Percentiles rank a stretch among this genome's conserved stretches.
phyloP scores from a whole-genome alignment of 1,140 invertebrate species.

The Scylla paramamosain region DNA sequence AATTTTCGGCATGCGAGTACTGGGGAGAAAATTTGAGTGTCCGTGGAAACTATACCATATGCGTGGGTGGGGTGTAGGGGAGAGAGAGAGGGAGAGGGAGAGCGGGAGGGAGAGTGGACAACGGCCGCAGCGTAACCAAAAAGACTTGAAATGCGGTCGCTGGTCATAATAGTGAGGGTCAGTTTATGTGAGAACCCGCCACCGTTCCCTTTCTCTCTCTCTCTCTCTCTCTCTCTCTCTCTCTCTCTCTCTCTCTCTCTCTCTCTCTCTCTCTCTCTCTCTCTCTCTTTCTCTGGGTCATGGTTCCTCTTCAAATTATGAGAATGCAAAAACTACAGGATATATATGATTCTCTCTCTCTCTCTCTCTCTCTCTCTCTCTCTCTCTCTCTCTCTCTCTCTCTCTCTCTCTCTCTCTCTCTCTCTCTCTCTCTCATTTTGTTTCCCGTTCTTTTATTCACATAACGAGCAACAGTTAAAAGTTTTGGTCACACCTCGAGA shows the following conservation, averaged over 20 bases:
- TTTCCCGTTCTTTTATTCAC: slow-evolving; percentile 11
- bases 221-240: slow-evolving; percentile 16
- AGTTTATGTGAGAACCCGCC: slow-evolving; percentile 66
- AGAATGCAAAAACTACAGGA: not conserved
- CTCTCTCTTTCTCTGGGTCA: no score
- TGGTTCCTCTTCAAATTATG: not conserved
- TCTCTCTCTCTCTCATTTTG: slow-evolving; percentile 18
- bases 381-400: slow-evolving; percentile 41
- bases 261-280: slow-evolving; percentile 9
- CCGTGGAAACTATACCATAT: no score
- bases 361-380: not conserved
- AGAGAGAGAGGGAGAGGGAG: not conserved
- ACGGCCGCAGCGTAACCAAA: slow-evolving; percentile 62
- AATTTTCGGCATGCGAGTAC: not conserved
- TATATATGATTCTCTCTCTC: not conserved
- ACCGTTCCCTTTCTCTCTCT: not conserved
- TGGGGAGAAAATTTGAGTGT: not conserved
- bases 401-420: slow-evolving; percentile 54
- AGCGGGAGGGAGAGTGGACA: slow-evolving; percentile 21
- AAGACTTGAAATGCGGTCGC: slow-evolving; percentile 56
- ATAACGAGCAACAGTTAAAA: not conserved
- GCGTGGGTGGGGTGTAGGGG: not conserved
- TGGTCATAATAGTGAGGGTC: slow-evolving; percentile 58
- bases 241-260: not conserved
- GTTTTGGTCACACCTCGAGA: not conserved